These are phyloP conservation scores for Lithobates pipiens DNA, from an alignment of 2,797 vertebrate genomes.

Conservation along the genomic window DNA sequence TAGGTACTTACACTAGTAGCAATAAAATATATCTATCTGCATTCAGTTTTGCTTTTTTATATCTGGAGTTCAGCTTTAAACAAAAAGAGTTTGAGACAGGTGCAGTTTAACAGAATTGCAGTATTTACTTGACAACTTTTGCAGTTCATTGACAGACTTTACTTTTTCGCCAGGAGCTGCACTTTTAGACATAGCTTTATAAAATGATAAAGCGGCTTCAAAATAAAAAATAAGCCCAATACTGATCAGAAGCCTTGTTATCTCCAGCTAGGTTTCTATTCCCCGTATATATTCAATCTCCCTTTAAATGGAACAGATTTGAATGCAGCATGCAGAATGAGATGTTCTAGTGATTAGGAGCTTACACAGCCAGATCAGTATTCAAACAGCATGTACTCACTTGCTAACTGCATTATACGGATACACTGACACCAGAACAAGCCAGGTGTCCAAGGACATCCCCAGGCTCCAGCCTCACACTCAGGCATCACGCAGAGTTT, in stretches of 20 bases:
- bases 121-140: neutral
- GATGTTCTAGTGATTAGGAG: constrained; percentile 34
- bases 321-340: constrained; percentile 28
- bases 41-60: neutral
- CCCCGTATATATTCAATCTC: neutral
- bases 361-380: constrained; percentile 11
- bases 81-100: neutral
- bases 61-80: neutral
- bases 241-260: neutral
- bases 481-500: neutral
- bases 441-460: constrained; percentile 24
- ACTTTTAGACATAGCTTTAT: neutral
- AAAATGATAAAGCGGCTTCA: neutral
- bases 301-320: neutral
- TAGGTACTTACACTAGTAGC: no score
- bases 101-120: neutral
- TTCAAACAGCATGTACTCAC: constrained; percentile 33
- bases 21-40: no score
- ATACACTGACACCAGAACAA: constrained; percentile 16
- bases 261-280: neutral
- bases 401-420: constrained; percentile 23
- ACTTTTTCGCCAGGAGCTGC: neutral
- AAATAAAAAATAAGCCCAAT: neutral
- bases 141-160: neutral
- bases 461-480: neutral